Evolutionary conservation across 2,113 vertebrate species (phyloP), one percentile per base, ranked within the genome.

Genomic region (Rhinogobius similis): DNA sequence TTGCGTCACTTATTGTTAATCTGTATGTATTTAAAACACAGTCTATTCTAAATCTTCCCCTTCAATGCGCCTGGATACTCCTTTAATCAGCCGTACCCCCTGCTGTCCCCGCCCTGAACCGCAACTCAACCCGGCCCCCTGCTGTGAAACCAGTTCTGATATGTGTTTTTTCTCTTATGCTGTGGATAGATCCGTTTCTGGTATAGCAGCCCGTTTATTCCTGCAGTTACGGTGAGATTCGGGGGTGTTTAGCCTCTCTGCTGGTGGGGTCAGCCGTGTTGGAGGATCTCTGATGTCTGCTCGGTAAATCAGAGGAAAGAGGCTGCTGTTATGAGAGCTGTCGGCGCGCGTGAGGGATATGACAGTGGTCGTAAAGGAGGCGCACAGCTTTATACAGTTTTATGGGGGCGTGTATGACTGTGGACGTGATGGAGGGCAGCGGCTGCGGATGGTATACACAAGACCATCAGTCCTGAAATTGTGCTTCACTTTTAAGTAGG

Each of bases 221-320:
- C 52, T 36, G 55, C 65, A 64, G 59, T 68, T 62, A 29, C 21
- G 3, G 32, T 67, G 13, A 76, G 73, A 53, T 55, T 59, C 39
- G 12, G 18, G 24, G 36, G 23, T 27, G 23, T 79, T 75, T 52
- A 75, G 55, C 43, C 44, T 65, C 64, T 58, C 46, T 39, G 18
- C 53, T 10, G 4, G 53, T 77, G 70, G 52, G 73, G 79, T 79
- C 71, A 44, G 44, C 59, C 27, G 16, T 5, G 65, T 58, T 78
- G 77, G 74, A 71, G 41, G 46, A 3, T 55, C 50, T 78, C 73
- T 79, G 77, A 32, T 36, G 67, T n/a, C 38, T 41, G n/a, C 62
- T 62, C 61, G 50, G 24, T 81, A 84, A 88, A 78, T 78, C 77
- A 84, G 23, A 13, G 56, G n/a, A 53, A 10, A 16, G 56, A 67